Conservation (phyloP, 2,888 invertebrate genomes). For the Lithophane socia region DNA sequence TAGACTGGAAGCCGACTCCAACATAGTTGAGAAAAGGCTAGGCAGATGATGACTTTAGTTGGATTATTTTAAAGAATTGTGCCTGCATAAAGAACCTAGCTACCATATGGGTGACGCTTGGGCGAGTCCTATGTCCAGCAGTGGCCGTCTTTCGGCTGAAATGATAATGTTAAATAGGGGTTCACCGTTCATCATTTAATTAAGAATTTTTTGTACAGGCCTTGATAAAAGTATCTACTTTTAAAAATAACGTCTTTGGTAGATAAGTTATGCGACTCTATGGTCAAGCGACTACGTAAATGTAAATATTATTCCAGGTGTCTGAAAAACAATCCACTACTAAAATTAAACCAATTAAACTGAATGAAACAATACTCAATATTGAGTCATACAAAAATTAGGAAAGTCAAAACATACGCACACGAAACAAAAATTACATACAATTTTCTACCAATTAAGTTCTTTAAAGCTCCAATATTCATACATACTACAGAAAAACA, state of each 20-base stretch:
- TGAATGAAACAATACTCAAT: slow-evolving; percentile 50
- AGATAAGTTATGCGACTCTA: too few relatives aligned
- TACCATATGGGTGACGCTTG: not conserved
- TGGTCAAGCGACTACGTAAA: not conserved
- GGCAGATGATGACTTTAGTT: too few relatives aligned
- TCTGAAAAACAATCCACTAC: not conserved
- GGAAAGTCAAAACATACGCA: slow-evolving; percentile 71
- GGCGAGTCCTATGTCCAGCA: too few relatives aligned
- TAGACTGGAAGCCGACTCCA: too few relatives aligned
- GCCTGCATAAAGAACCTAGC: not conserved
- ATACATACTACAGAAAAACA: slow-evolving; percentile 58
- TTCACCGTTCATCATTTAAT: not conserved
- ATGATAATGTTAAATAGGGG: too few relatives aligned
- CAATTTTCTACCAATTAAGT: slow-evolving; percentile 82
- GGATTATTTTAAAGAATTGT: not conserved
- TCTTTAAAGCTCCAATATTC: slow-evolving; percentile 64
- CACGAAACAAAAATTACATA: slow-evolving; percentile 72
- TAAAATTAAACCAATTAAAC: slow-evolving; percentile 35
- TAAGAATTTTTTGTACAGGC: too few relatives aligned
- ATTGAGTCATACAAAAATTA: slow-evolving; percentile 73
- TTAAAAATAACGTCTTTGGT: not conserved
- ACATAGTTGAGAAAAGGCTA: too few relatives aligned
- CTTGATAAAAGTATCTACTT: not conserved
- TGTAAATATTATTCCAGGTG: not conserved
- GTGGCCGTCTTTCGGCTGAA: not conserved